Evolutionary conservation across 2,113 vertebrate genomes (phyloP), one percentile per base, ranked within the genome.

Genomic region (Hippocampus abdominalis): DNA sequence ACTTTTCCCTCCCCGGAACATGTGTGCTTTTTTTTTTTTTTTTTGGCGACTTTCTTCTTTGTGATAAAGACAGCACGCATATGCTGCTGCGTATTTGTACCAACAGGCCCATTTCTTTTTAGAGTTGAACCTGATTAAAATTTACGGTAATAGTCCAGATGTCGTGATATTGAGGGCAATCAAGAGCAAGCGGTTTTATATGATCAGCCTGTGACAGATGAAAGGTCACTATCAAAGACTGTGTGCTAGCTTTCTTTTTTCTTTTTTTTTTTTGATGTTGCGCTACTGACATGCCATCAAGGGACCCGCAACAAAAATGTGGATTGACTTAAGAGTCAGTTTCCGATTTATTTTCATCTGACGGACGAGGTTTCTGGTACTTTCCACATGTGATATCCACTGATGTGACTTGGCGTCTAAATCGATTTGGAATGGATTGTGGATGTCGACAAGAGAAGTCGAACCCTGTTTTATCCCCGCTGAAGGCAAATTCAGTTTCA

Each of bases 201-300:
- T 9, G 13, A 64, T 62, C 42, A 44, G 39, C 60, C 13, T 25
- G 61, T 64, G 63, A 64, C 42, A 18, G 46, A 27, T 64, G 63
- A 64, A 44, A 44, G 63, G 63, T 46, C 63, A 64, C 42, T 16
- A 44, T 46, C 63, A 64, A 64, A 64, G 40, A 64, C 42, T 46
- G 18, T 3, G 15, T 32, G 25, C 16, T 6, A 23, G 32, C 32
- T 36, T 36, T 27, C 27, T 27, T 27, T 27, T 27, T 27, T 27
- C 2, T 27, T 27, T 27, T 27, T 11, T n/a, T 44, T 64, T n/a
- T 46, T 15, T 25, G 12, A 64, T 64, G 62, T 21, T 16, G 61
- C 36, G 39, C 36, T 10, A 4, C 36, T 64, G 62, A 11, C 62
- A 64, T 42, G 36, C 21, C 18, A 42, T 64, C 39, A 8, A 23